Conservation (phyloP, 2,797 vertebrate species). For the Anableps anableps region DNA sequence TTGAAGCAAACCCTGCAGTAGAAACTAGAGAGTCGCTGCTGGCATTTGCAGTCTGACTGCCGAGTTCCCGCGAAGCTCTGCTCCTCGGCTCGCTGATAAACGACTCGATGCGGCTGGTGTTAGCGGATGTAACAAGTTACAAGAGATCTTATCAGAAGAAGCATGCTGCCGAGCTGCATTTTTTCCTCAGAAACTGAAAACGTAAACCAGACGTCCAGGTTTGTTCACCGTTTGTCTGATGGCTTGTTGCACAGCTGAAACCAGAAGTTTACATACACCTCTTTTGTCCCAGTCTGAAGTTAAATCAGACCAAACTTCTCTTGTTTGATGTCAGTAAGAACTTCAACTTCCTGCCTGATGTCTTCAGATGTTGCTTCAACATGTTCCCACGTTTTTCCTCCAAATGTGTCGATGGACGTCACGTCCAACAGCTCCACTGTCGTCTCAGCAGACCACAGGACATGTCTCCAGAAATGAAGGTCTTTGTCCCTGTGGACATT, state of each 20-base stretch:
- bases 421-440: too few relatives aligned
- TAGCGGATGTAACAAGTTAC: not conserved
- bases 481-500: too few relatives aligned
- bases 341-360: too few relatives aligned
- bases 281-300: not conserved
- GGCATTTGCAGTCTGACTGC: not conserved
- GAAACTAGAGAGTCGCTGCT: not conserved
- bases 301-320: not conserved
- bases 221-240: not conserved
- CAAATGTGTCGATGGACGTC: too few relatives aligned
- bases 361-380: too few relatives aligned
- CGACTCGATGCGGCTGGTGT: not conserved
- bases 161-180: not conserved
- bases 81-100: not conserved
- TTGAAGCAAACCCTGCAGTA: not conserved
- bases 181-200: not conserved
- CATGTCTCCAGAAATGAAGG: too few relatives aligned
- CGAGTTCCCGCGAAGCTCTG: not conserved
- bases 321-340: not conserved
- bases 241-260: not conserved
- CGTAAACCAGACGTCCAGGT: not conserved
- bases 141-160: not conserved
- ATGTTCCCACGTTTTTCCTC: too few relatives aligned
- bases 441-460: too few relatives aligned
- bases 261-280: not conserved